Evolutionary conservation across 2,113 vertebrate genomes (phyloP).

Genomic region (Anoura caudifer): DNA sequence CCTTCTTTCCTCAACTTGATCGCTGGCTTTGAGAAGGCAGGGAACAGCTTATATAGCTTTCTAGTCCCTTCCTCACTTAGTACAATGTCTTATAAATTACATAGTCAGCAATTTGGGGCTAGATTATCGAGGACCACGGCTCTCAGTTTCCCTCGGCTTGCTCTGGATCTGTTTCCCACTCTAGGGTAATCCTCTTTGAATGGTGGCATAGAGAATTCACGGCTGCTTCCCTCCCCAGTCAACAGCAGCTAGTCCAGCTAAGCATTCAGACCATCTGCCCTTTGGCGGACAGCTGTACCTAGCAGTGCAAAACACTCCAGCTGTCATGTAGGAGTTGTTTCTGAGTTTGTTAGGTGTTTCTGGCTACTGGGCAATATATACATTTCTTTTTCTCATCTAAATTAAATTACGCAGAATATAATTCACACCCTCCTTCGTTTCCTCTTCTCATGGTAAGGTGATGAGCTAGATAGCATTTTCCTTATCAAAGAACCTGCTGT

Average conservation of each 20-base stretch:
- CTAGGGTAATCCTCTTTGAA: neutral
- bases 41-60: neutral
- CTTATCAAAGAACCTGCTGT: neutral
- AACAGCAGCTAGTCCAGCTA: neutral
- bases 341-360: slow-evolving; percentile 23
- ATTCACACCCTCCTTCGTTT: neutral
- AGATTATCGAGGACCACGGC: slow-evolving; percentile 7
- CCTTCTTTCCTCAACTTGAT: neutral
- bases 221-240: neutral
- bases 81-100: neutral
- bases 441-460: neutral
- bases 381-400: slow-evolving; percentile 21
- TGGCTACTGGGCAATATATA: neutral
- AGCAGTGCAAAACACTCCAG: neutral
- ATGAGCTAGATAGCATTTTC: neutral
- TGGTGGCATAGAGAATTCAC: neutral
- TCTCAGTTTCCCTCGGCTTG: neutral
- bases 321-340: neutral
- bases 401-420: neutral
- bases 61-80: neutral
- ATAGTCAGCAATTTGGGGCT: neutral
- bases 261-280: neutral
- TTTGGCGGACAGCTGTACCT: neutral
- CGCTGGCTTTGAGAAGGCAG: neutral
- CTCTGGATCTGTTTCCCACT: neutral